phyloP scores from a whole-genome alignment of 2,797 vertebrate species.

The Pseudotriccus pelzelni region DNA sequence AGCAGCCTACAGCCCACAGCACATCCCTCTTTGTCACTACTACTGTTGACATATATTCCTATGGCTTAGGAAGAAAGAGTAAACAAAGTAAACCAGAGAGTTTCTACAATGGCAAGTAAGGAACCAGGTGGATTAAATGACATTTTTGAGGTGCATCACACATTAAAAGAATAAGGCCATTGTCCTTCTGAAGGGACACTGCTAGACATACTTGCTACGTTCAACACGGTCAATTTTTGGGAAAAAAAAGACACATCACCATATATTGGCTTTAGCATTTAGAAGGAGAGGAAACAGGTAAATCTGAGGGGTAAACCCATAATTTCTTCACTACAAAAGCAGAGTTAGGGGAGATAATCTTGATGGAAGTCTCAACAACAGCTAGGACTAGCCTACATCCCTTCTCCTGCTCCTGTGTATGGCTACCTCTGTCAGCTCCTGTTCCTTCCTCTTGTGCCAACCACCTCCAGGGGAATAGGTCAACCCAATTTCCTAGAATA shows the following conservation, averaged over 20 bases:
- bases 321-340: neutral
- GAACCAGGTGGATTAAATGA: neutral
- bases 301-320: neutral
- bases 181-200: neutral
- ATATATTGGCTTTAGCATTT: neutral
- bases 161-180: neutral
- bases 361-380: neutral
- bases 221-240: neutral
- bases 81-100: neutral
- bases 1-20: neutral
- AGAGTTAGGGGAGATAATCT: neutral
- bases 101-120: neutral
- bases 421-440: neutral
- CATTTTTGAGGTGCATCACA: neutral
- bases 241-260: neutral
- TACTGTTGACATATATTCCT: neutral
- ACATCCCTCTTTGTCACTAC: neutral
- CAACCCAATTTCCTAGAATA: slow-evolving; percentile 15
- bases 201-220: neutral
- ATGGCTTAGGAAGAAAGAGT: neutral
- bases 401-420: neutral
- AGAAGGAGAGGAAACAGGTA: neutral
- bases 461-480: slow-evolving; percentile 6
- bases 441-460: neutral
- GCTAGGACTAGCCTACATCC: neutral